These are phyloP conservation scores for Hydropotes inermis DNA, from an alignment of 2,113 vertebrate genomes.

Conservation along the genomic window DNA sequence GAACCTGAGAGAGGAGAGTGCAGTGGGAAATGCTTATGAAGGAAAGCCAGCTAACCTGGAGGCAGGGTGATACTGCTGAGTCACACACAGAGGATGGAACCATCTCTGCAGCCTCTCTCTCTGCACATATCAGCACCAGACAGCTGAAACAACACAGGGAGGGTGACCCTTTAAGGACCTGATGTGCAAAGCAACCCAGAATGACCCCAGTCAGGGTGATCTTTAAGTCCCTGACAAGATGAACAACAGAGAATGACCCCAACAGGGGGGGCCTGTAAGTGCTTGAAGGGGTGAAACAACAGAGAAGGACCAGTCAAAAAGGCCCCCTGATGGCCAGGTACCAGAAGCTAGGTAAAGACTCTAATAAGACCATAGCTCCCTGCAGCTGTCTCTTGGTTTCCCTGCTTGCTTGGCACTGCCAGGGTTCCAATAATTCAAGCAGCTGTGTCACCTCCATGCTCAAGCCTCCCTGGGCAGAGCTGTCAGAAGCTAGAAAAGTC, in stretches of 20 bases:
- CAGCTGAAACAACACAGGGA: background rate
- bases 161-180: background rate
- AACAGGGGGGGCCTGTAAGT: background rate
- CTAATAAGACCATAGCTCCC: background rate
- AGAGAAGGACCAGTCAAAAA: background rate
- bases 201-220: background rate
- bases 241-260: background rate
- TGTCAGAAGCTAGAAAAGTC: background rate
- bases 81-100: no score
- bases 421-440: background rate
- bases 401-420: background rate
- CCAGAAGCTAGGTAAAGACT: background rate
- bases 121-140: background rate
- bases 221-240: background rate
- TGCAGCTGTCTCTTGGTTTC: background rate
- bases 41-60: background rate
- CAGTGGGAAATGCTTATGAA: background rate
- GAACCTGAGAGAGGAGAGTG: background rate
- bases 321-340: background rate
- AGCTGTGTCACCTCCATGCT: background rate
- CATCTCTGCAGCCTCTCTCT: background rate
- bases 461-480: background rate
- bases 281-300: background rate
- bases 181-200: background rate
- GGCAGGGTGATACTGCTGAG: background rate